Conservation (phyloP, 2,888 invertebrate genomes). For the Caenorhabditis uteleia region DNA sequence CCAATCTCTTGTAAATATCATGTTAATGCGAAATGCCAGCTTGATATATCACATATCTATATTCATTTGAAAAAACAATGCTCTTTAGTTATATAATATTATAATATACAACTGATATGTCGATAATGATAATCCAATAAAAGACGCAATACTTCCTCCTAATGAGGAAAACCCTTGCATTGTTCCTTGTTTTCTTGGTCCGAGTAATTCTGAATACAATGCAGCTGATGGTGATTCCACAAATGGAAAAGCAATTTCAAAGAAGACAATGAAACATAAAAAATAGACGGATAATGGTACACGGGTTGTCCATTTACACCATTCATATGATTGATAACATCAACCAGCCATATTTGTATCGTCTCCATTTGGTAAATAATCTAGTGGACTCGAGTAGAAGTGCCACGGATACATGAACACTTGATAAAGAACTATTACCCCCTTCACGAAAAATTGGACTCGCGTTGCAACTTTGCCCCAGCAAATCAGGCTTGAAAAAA, state of each 20-base stretch:
- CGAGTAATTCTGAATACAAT: slow-evolving; percentile 44
- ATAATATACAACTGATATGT: too few relatives aligned
- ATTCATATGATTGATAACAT: slow-evolving; percentile 35
- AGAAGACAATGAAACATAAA: slow-evolving; percentile 42
- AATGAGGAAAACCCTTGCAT: slow-evolving; percentile 38
- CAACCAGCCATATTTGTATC: slow-evolving; percentile 42
- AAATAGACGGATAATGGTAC: slow-evolving; percentile 45
- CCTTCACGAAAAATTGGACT: too few relatives aligned
- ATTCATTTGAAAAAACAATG: slow-evolving; percentile 20
- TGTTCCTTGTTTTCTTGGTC: slow-evolving; percentile 42
- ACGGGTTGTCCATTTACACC: slow-evolving; percentile 42
- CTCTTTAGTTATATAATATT: slow-evolving; percentile 3
- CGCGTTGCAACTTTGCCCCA: too few relatives aligned
- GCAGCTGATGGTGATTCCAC: slow-evolving; percentile 43
- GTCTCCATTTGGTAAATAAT: slow-evolving; percentile 21
- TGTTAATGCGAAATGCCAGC: slow-evolving; percentile 3
- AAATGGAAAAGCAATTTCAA: slow-evolving; percentile 48
- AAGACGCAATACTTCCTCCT: slow-evolving; percentile 34
- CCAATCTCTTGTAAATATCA: slow-evolving; percentile 19
- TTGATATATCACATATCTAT: slow-evolving; percentile 16
- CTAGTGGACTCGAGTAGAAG: slow-evolving; percentile 43
- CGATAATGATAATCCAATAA: slow-evolving; percentile 23
- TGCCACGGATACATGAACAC: slow-evolving; percentile 42
- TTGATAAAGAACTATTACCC: too few relatives aligned
- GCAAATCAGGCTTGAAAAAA: too few relatives aligned